These are phyloP conservation scores for Poeciliopsis retropinna DNA, from an alignment of 2,113 vertebrate genomes.

Conservation along the genomic window DNA sequence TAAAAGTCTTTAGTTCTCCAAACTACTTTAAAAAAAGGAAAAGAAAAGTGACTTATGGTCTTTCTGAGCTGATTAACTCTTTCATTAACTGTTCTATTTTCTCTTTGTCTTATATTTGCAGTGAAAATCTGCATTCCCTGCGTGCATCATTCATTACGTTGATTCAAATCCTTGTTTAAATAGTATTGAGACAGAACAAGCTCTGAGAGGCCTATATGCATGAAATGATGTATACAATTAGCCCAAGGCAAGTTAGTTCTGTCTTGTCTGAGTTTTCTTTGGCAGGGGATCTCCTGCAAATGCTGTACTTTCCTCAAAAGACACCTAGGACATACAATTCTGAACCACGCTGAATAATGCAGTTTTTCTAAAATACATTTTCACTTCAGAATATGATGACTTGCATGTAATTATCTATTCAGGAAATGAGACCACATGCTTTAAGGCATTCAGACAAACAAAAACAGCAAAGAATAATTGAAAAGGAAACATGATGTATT, in stretches of 20 bases:
- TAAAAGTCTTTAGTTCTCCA: slow-evolving; percentile 11
- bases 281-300: slow-evolving; percentile 76
- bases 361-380: slow-evolving; percentile 33
- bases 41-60: slow-evolving; percentile 27
- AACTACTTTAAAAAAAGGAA: slow-evolving; percentile 19
- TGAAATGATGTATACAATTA: slow-evolving; percentile 63
- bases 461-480: background rate
- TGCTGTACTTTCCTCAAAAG: slow-evolving; percentile 44
- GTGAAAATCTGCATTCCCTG: slow-evolving; percentile 52
- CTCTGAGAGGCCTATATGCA: slow-evolving; percentile 50
- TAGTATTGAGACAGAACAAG: slow-evolving; percentile 61
- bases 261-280: slow-evolving; percentile 70
- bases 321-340: slow-evolving; percentile 20
- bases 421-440: slow-evolving; percentile 19
- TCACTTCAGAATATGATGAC: slow-evolving; percentile 15
- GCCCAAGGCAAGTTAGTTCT: slow-evolving; percentile 51
- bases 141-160: slow-evolving; percentile 60
- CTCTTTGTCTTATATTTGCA: slow-evolving; percentile 50
- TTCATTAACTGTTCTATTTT: slow-evolving; percentile 44
- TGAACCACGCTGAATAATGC: slow-evolving; percentile 7
- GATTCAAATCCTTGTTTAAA: slow-evolving; percentile 75
- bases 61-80: slow-evolving; percentile 38
- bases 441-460: background rate
- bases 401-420: slow-evolving; percentile 28
- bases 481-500: background rate